These are phyloP conservation scores for Nautilus pompilius DNA, from an alignment of 1,140 invertebrate species.

Conservation along the genomic window DNA sequence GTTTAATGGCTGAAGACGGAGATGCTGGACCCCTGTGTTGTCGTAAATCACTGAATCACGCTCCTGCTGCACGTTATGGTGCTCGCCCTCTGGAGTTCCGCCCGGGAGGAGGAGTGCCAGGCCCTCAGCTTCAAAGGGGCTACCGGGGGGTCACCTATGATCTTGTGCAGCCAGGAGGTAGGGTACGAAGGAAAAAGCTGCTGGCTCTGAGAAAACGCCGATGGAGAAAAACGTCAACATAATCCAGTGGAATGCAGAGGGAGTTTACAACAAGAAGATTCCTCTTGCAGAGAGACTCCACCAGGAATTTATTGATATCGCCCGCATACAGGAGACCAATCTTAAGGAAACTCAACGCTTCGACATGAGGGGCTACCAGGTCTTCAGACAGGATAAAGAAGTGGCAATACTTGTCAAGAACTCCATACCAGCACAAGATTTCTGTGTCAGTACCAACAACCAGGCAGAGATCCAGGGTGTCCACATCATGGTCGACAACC, in stretches of 20 bases:
- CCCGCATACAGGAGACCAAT: slow-evolving; percentile 9
- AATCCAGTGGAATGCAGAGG: slow-evolving; percentile 10
- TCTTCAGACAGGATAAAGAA: slow-evolving; percentile 4
- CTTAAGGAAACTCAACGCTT: slow-evolving; percentile 3
- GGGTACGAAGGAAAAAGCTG: neutral
- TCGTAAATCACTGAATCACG: no score
- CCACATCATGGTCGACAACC: no score
- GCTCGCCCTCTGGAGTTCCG: no score
- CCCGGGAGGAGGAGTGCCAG: no score
- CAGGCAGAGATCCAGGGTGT: no score
- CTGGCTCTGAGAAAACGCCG: neutral
- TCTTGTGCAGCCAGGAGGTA: no score
- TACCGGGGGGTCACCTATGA: no score
- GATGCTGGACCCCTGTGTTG: no score
- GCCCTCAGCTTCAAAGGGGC: no score
- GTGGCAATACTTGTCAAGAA: neutral
- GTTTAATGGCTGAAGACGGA: no score
- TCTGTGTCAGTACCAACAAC: slow-evolving; percentile 1
- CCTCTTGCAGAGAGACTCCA: neutral
- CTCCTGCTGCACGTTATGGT: no score
- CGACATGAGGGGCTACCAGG: neutral
- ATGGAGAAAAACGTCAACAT: neutral
- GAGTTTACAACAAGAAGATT: slow-evolving; percentile 6
- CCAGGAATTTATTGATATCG: slow-evolving; percentile 4
- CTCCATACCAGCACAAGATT: neutral